These are phyloP conservation scores for Pachyrhynchus sulphureomaculatus DNA, from an alignment of 1,140 invertebrate genomes.

Conservation along the genomic window DNA sequence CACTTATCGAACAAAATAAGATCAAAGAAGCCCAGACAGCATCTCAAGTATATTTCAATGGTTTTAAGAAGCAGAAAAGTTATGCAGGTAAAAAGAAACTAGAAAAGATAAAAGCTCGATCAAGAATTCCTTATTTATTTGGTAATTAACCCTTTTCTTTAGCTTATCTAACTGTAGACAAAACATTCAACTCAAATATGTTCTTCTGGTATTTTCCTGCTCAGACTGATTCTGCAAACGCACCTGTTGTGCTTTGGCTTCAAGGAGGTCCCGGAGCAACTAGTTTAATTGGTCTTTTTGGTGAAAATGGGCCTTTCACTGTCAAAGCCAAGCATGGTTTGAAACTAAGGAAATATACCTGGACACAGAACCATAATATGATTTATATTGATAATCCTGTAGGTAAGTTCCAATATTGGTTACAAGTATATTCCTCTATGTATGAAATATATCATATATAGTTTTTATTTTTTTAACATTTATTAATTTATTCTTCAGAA, in stretches of 20 bases:
- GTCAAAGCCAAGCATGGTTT: conserved; percentile 53
- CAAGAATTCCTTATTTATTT: conserved; percentile 22
- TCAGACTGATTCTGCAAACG: conserved; percentile 51
- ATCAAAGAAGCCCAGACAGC: conserved; percentile 49
- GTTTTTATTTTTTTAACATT: too few species aligned
- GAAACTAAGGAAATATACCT: conserved; percentile 62
- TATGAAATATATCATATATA: too few species aligned
- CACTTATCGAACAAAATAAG: conserved; percentile 55
- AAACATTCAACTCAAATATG: conserved; percentile 65
- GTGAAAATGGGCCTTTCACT: conserved; percentile 65
- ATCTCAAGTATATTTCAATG: conserved; percentile 34
- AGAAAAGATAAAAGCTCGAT: background rate
- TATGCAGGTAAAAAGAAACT: conserved; percentile 23
- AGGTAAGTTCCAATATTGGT: too few species aligned
- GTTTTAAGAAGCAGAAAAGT: conserved; percentile 43
- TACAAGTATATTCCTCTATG: too few species aligned
- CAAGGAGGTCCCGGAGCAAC: conserved; percentile 74
- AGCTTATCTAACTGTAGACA: conserved; percentile 72
- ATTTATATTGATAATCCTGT: conserved; percentile 87
- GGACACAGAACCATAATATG: conserved; percentile 72
- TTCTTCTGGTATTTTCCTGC: conserved; percentile 82
- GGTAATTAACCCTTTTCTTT: conserved; percentile 48
- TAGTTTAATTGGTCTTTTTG: conserved; percentile 68
- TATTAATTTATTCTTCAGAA: too few species aligned
- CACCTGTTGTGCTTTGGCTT: conserved; percentile 72